These are phyloP conservation scores for Adelphocoris suturalis DNA, from an alignment of 2,888 invertebrate genomes.

Conservation along the genomic window DNA sequence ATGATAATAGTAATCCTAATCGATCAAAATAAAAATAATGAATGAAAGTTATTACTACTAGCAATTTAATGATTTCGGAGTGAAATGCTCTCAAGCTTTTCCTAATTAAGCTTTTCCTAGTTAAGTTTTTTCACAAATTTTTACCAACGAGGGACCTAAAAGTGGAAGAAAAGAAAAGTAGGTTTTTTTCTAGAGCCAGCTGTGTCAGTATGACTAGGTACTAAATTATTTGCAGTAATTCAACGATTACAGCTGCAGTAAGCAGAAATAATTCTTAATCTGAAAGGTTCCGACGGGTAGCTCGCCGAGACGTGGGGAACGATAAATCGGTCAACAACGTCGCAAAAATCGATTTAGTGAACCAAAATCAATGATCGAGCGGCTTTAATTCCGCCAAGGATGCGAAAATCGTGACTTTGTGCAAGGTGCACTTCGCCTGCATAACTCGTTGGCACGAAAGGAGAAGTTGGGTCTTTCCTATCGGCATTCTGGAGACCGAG, in stretches of 20 bases:
- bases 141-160: neutral
- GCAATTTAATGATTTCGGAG: too few relatives aligned
- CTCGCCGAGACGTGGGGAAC: neutral
- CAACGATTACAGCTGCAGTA: neutral
- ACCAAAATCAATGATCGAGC: neutral
- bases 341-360: neutral
- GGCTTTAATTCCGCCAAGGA: neutral
- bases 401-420: neutral
- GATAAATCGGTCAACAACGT: conserved; percentile 3
- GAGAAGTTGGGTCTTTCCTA: neutral
- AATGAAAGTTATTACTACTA: too few relatives aligned
- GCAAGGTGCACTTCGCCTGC: neutral
- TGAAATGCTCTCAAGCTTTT: too few relatives aligned
- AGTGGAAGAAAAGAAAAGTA: neutral
- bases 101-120: too few relatives aligned
- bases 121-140: too few relatives aligned
- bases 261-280: neutral
- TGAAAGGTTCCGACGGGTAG: neutral
- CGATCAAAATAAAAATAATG: too few relatives aligned
- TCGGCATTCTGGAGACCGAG: too few relatives aligned
- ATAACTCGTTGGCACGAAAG: neutral
- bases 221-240: neutral
- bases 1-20: too few relatives aligned
- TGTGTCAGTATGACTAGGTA: too few relatives aligned
- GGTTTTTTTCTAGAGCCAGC: neutral